Conservation (phyloP, 2,888 invertebrate genomes). For the Cryptocheilus praepositus region DNA sequence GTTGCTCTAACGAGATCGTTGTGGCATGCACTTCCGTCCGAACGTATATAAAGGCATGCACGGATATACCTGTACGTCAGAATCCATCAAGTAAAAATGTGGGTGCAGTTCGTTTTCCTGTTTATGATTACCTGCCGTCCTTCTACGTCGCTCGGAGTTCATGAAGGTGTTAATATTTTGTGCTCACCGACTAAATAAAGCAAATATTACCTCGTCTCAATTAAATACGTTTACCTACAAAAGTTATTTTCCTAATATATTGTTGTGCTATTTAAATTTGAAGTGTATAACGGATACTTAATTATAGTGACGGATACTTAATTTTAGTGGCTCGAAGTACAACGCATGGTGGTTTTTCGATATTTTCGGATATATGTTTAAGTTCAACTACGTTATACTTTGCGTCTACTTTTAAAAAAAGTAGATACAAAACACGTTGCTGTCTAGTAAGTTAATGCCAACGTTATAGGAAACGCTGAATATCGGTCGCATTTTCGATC, state of each 20-base stretch:
- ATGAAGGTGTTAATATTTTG: slow-evolving; percentile 35
- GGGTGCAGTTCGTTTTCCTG: slow-evolving; percentile 23
- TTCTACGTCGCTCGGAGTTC: slow-evolving; percentile 25
- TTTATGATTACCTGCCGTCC: slow-evolving; percentile 28
- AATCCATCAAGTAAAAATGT: slow-evolving; percentile 38
- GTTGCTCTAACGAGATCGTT: slow-evolving; percentile 46
- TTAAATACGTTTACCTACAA: too few species aligned
- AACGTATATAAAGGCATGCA: slow-evolving; percentile 41
- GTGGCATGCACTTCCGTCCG: slow-evolving; percentile 53
- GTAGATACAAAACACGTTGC: neutral
- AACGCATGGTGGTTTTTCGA: too few species aligned
- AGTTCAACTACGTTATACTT: neutral
- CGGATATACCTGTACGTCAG: slow-evolving; percentile 18
- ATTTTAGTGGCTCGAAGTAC: too few species aligned
- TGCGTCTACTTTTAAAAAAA: neutral
- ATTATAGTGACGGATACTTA: too few species aligned
- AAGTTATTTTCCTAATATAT: too few species aligned
- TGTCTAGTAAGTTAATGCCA: neutral
- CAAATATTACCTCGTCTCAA: too few species aligned
- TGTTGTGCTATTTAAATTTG: too few species aligned
- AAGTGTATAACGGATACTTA: too few species aligned
- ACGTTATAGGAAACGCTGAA: slow-evolving; percentile 16
- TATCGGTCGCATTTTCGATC: slow-evolving; percentile 19
- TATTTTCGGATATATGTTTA: too few species aligned
- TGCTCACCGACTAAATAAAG: too few species aligned